Evolutionary conservation across 2,797 vertebrate species (phyloP).

Genomic region (Coregonus suidteri): DNA sequence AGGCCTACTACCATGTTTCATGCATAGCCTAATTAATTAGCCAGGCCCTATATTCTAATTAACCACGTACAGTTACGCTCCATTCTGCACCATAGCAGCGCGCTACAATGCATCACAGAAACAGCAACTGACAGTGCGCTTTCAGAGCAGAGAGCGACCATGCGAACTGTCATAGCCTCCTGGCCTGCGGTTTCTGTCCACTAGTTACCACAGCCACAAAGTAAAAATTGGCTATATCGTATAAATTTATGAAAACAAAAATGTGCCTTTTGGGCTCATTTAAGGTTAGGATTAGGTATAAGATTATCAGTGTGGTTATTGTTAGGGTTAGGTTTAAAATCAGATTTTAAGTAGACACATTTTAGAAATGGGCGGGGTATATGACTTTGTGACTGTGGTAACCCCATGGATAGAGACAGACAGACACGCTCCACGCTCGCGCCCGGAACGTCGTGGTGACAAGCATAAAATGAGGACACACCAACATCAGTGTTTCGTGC

Average conservation of each 20-base stretch:
- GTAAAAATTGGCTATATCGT: too few species aligned
- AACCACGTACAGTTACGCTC: constrained; percentile 9
- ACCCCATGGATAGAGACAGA: neutral
- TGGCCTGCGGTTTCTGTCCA: neutral
- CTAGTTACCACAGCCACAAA: too few species aligned
- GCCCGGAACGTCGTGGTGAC: neutral
- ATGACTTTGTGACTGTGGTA: too few species aligned
- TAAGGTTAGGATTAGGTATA: too few species aligned
- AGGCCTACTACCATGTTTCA: neutral
- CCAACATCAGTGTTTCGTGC: constrained; percentile 43
- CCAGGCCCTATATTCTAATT: constrained; percentile 31
- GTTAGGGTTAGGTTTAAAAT: too few species aligned
- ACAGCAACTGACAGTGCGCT: constrained; percentile 24
- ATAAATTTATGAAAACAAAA: too few species aligned
- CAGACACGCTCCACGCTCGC: neutral
- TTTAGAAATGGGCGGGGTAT: too few species aligned
- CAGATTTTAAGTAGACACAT: too few species aligned
- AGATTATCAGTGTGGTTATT: too few species aligned
- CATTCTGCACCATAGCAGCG: constrained; percentile 38
- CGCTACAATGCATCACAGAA: constrained; percentile 19
- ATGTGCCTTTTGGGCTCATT: too few species aligned
- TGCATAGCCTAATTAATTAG: constrained; percentile 28
- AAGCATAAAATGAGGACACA: constrained; percentile 6
- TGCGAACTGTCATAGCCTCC: neutral
- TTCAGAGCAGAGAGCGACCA: constrained; percentile 18